Base-by-base conservation (phyloP, 1,140 invertebrate species). In the Drosophila mauritiana region DNA sequence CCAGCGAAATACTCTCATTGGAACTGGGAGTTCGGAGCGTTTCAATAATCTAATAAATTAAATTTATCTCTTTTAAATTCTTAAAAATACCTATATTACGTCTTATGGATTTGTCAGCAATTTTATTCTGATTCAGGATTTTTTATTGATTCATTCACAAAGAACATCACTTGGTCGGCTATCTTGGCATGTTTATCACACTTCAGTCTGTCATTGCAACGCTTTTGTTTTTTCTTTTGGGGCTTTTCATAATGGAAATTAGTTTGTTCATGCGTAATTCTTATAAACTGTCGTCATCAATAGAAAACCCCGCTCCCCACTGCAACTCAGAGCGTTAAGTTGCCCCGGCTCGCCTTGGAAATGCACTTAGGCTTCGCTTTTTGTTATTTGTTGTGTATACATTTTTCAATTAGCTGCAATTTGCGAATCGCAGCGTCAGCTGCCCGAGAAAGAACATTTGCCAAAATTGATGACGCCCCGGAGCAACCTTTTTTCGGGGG, bases 271-370 rank as follows among this genome's bases (percentile, higher is more conserved):
- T 83, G 83, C 83, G 84, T 88, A 89, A 88, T 83, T 65, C 89
- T 89, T 83, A 83, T 83, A 89, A 89, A 83, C 79, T 89, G 84
- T 88, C 83, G 83, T 88, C 83, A 88, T 88, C 84, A 63, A 78
- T 65, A 78, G 64, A 36, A 51, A 17, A 8, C 43, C 67, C 22
- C 25, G 11, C 10, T 22, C 34, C 34, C 58, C 65, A 42, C 63
- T 31, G 12, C n/a, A 52, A 36, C 4, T 20, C 61, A 40, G 42
- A 59, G 88, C 79, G 84, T 77, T 77, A 77, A 83, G 62, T 63
- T 13, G 73, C 15, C 48, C 78, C 62, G 55, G 84, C 78, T 89
- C 42, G 84, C 84, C 84, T 89, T 89, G 84, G 55, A 90, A 90
- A 81, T 85, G 80, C 84, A 90, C 85, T 89, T 90, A 89, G 85